Base-by-base conservation (phyloP, 2,888 invertebrate species). In the Pogonocherus hispidulus region DNA sequence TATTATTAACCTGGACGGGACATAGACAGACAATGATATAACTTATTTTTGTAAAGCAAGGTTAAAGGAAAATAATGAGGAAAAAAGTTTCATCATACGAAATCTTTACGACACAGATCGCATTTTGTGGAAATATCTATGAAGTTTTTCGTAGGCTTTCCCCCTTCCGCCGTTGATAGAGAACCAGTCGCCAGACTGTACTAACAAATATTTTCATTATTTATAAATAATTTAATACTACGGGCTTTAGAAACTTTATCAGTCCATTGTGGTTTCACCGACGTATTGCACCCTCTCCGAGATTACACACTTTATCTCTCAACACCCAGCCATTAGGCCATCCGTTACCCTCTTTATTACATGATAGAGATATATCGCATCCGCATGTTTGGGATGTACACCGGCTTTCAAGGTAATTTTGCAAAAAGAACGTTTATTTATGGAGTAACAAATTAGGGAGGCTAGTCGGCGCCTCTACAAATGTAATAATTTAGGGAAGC, bases 341-440 rank as follows among this genome's bases (percentile, higher is more conserved):
- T 81, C 80, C 80, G 81, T 81, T 81, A 79, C 81, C 71, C 77
- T 77, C 77, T 78, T 80, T 81, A 83, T 82, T 83, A 81, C 82
- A 81, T 81, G 83, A 84, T 84, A 81, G 82, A 83, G 82, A 84
- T 83, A 82, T 81, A 83, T 83, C 77, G 78, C 81, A 75, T 77
- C 78, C 78, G 80, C 80, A 77, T 78, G 80, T 78, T 80, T 78
- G 76, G 77, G 79, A 77, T 76, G 75, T 76, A 78, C 66, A 63
- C 73, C 75, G 76, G 78, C 79, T 78, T 80, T 79, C 79, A 73
- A 74, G 75, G 79, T 80, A 81, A 82, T 81, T 80, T 78, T 64
- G 72, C 75, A 73, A 79, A 80, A 80, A 80, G 76, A 78, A 77
- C 75, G 66, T 59, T 63, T 73, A 60, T 70, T 72, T 66, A 65